Base-by-base conservation (phyloP, 2,888 invertebrate genomes). In the Leucophenga montana region DNA sequence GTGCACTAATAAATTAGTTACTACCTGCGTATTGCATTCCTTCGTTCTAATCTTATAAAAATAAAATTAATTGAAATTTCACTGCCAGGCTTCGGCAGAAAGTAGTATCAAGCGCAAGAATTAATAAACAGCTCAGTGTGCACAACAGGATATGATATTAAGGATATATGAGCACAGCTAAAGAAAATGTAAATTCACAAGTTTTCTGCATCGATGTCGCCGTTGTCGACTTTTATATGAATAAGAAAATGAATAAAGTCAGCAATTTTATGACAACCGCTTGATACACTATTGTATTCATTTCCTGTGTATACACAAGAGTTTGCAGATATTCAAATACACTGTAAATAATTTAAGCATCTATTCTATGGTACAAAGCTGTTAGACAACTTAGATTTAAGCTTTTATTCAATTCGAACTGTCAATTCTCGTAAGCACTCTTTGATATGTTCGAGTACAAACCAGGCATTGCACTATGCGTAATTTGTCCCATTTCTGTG, bases 221-320 rank as follows among this genome's bases (percentile, higher is more conserved):
- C 27, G 27, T 27, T 27, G 27, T 27, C 27, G 27, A 3, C 27
- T 27, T 27, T 46, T 2, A 46, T 4, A 46, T 46, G 77, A 79
- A 79, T 79, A 78, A 79, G 78, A 77, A 46, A 14, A 46, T 46
- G 77, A 79, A 79, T 79, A 78, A 79, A 79, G 78, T 78, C 78
- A 79, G 78, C 78, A 75, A 74, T 79, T 79, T 79, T 79, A 79
- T 79, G 78, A 78, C 78, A 76, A 76, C 77, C 71, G 72, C 44
- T 46, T n/a, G 2, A 46, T 46, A 14, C 44, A 44, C 44, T 6
- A 46, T 2, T 46, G 46, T n/a, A 14, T 44, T 13, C 44, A 44
- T 6, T 44, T 6, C n/a, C n/a, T n/a, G 46, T 46, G 46, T 14
- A 46, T 13, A 3, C 46, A 13, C 3, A n/a, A n/a, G n/a, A n/a